Base-by-base conservation (phyloP, 2,797 vertebrate genomes). In the Falco novaeseelandiae region DNA sequence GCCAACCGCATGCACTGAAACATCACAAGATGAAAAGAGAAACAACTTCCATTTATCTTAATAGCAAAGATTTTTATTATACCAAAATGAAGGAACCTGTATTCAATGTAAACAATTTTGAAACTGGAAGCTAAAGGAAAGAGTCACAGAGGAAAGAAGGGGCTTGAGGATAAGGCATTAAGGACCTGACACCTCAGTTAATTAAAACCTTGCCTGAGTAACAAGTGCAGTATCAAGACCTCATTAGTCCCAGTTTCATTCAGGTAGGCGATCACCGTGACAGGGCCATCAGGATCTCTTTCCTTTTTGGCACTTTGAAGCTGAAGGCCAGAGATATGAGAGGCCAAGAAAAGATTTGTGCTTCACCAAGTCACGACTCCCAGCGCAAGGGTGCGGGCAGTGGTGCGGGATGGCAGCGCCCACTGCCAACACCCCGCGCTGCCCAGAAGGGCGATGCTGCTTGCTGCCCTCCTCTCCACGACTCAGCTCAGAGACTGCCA, bases 171-270 rank as follows among this genome's bases (percentile, higher is more conserved):
- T 52, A 92, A 83, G 26, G 20, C 17, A 82, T 93, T 95, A 93
- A 91, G 66, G 58, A 88, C 38, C 48, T 96, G 93, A 80, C 90
- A 88, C 9, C 46, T 84, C 79, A 70, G 80, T 89, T 97, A 95
- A 96, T 94, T 94, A 90, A 93, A 95, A 86, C 21, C 63, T 79
- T 87, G 55, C 91, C 59, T 95, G 86, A 96, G 34, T 62, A 96
- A 89, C 10, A 10, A 93, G 38, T 57, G 21, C 65, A 49, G 40
- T 57, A 79, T 59, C 72, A 87, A 86, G 66, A 84, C 70, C 88
- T 94, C 55, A 93, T 93, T 96, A 96, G 71, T 83, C 40, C 59
- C 36, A 21, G 29, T 55, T 91, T 84, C 66, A 40, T 71, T 91
- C 83, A 92, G 70, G 78, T 79, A 70, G 80, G 65, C 84, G 90